Evolutionary conservation across 2,797 vertebrate species (phyloP).

Genomic region (Atherinosoma microstoma): DNA sequence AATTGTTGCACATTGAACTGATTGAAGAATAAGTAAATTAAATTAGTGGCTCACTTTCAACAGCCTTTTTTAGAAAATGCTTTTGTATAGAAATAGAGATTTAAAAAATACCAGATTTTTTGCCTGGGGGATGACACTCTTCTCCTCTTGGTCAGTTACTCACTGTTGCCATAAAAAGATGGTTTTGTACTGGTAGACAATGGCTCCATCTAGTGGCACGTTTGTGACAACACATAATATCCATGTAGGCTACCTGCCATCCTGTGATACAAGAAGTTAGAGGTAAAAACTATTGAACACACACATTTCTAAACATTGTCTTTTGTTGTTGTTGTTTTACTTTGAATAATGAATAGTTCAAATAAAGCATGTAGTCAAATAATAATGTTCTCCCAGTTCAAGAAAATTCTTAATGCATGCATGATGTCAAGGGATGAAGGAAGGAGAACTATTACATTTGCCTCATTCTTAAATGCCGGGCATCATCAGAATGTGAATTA

Average conservation of each 20-base stretch:
- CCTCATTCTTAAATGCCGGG: too few species aligned
- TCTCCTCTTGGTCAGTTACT: neutral
- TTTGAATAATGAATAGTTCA: too few species aligned
- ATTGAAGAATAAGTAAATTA: neutral
- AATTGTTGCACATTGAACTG: slow-evolving; percentile 5
- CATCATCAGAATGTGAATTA: too few species aligned
- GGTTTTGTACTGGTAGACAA: slow-evolving; percentile 9
- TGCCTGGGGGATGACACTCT: neutral
- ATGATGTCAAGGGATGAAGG: too few species aligned
- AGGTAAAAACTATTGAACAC: neutral
- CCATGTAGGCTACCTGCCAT: neutral
- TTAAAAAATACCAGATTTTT: neutral
- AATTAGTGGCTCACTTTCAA: neutral
- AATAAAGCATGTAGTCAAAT: too few species aligned
- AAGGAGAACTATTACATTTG: too few species aligned
- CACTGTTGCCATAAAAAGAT: neutral
- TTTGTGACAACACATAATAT: slow-evolving; percentile 10
- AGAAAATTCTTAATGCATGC: too few species aligned
- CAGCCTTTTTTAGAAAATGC: neutral
- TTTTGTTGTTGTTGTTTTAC: neutral
- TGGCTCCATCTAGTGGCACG: slow-evolving; percentile 56
- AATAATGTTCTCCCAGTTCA: too few species aligned
- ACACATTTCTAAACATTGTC: neutral
- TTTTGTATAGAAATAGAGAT: too few species aligned
- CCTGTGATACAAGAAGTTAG: neutral